Evolutionary conservation across 1,140 invertebrate genomes (phyloP).

Genomic region (Caenorhabditis elegans): DNA sequence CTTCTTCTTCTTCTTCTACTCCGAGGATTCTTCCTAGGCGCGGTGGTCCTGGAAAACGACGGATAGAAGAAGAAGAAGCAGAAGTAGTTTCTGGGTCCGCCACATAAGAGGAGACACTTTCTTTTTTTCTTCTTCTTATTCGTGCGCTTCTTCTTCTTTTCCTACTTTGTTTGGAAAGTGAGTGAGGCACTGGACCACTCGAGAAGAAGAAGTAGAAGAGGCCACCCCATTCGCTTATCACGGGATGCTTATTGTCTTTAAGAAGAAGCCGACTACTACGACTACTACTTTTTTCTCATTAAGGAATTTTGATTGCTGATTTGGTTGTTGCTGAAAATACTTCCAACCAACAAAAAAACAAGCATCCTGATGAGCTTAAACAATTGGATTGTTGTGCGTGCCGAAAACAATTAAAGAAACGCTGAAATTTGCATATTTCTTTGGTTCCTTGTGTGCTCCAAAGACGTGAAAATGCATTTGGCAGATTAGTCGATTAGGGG

Average conservation of each 20-base stretch:
- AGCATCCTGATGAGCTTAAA: not conserved
- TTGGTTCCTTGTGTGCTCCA: not conserved
- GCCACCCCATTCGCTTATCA: not conserved
- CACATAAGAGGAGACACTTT: slow-evolving; percentile 15
- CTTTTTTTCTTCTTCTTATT: not conserved
- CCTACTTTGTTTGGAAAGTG: slow-evolving; percentile 22
- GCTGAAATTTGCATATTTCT: not conserved
- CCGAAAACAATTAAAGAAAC: not conserved
- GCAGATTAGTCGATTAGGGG: slow-evolving; percentile 27
- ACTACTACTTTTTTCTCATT: too few species aligned
- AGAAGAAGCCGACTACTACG: not conserved
- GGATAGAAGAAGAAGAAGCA: slow-evolving; percentile 8
- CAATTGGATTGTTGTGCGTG: too few species aligned
- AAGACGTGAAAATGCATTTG: not conserved
- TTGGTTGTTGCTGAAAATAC: not conserved
- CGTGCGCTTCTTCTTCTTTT: not conserved
- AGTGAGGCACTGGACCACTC: not conserved
- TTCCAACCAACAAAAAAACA: not conserved
- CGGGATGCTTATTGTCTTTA: not conserved
- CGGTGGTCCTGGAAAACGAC: slow-evolving; percentile 18
- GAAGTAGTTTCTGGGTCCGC: slow-evolving; percentile 20
- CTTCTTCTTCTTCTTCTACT: too few species aligned
- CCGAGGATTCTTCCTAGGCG: slow-evolving; percentile 5
- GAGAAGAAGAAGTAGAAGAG: too few species aligned
- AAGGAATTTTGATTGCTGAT: slow-evolving; percentile 7